Evolutionary conservation across 1,140 invertebrate genomes (phyloP).

Genomic region (Stegodyphus mimosarum): DNA sequence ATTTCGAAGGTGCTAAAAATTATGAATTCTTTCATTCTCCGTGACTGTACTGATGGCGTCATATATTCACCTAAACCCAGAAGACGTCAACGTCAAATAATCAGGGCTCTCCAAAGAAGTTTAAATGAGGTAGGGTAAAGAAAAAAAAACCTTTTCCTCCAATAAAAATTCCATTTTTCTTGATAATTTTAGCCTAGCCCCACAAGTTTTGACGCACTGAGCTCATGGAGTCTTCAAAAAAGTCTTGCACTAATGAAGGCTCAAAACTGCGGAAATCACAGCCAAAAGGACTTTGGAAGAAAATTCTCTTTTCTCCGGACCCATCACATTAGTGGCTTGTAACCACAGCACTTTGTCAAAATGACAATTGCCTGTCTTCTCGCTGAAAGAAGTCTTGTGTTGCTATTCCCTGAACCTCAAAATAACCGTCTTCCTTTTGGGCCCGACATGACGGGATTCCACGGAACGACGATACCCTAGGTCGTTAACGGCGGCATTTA

Average conservation of each 20-base stretch:
- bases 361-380: conserved; percentile 42
- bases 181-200: conserved; percentile 10
- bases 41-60: too few relatives aligned
- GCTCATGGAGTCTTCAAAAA: not conserved
- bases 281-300: not conserved
- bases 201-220: not conserved
- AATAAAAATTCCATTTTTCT: not conserved
- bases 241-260: conserved; percentile 22
- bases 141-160: not conserved
- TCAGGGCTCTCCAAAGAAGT: too few relatives aligned
- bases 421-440: conserved; percentile 34
- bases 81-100: too few relatives aligned
- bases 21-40: too few relatives aligned
- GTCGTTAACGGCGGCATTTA: conserved; percentile 42
- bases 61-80: too few relatives aligned
- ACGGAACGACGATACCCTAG: conserved; percentile 14
- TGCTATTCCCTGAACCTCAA: conserved; percentile 26
- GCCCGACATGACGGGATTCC: conserved; percentile 22
- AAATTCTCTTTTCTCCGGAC: conserved; percentile 11
- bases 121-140: too few relatives aligned
- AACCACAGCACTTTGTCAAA: conserved; percentile 41
- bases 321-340: conserved; percentile 33
- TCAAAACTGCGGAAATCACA: conserved; percentile 46
- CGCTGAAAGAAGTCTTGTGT: conserved; percentile 36
- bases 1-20: too few relatives aligned